Conservation (phyloP, 2,888 invertebrate species). For the Sphecodes monilicornis region DNA sequence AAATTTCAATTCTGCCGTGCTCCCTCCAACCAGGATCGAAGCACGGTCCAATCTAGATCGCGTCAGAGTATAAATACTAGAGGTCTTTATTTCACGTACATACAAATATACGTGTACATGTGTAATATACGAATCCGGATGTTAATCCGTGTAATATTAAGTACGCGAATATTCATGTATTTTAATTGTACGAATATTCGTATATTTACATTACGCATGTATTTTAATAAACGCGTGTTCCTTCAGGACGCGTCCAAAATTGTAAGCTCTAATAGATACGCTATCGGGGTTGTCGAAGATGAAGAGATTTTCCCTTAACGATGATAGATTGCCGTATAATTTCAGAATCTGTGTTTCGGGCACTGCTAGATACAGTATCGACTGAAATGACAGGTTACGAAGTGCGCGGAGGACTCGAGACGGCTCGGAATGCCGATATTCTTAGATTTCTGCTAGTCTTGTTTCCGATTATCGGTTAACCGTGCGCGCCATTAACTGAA, state of each 20-base stretch:
- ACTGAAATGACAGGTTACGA: not conserved
- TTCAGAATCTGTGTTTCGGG: not conserved
- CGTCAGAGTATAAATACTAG: not conserved
- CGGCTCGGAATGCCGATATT: constrained; percentile 7
- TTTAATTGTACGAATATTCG: no score
- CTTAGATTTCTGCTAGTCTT: constrained; percentile 2
- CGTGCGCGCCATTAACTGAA: constrained; percentile 64
- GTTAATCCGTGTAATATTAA: no score
- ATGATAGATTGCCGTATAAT: not conserved
- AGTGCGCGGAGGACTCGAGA: not conserved
- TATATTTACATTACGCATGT: no score
- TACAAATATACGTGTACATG: no score
- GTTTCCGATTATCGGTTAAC: constrained; percentile 42
- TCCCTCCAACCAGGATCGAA: no score
- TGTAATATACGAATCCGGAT: no score
- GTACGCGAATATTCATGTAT: no score
- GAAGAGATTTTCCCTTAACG: not conserved
- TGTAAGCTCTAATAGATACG: no score
- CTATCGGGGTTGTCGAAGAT: not conserved
- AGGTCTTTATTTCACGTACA: no score
- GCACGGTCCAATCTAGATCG: not conserved
- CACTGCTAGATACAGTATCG: not conserved
- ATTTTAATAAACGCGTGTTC: no score
- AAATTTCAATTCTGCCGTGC: no score
- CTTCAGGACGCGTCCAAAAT: no score